Base-by-base conservation (phyloP, 2,797 vertebrate species). In the Carcharodon carcharias region DNA sequence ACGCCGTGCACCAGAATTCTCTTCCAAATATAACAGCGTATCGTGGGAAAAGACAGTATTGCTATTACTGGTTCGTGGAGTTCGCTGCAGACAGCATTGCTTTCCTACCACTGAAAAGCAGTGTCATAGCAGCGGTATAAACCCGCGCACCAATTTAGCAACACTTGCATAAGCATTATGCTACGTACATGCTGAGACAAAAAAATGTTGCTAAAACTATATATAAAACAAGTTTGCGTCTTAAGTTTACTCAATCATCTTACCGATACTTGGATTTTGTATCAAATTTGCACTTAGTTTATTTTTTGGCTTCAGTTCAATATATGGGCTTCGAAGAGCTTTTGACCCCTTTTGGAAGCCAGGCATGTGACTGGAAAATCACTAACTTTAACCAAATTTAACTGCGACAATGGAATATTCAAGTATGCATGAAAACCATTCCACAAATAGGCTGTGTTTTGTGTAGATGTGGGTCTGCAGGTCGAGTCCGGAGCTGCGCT, bases 11-110 rank as follows among this genome's bases (percentile, higher is more conserved):
- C 18, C 94, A 56, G 94, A 73, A 71, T 95, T n/a, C 69, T 35
- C 45, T 50, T 56, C 94, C 50, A 73, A 73, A 95, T n/a, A 95
- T 77, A 95, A 95, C 93, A 67, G n/a, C n/a, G 61, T 56, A 95
- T 58, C 69, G 94, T 77, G 94, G 69, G 69, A 95, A 95, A 77
- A 73, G 67, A 26, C 94, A 71, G 40, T n/a, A 50, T 35, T 54
- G 69, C 65, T 95, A 18, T 95, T 67, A 95, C 94, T 73, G 18
- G 61, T 65, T 89, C 40, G n/a, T 95, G 65, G 50, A 71, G 18
- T 95, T 95, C 58, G 69, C 93, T 67, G 93, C 93, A 95, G 23
- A 21, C 69, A 9, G 67, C 35, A 73, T 67, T 73, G 94, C 65
- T 71, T 95, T 56, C 45, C 94, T 35, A 9, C 28, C 56, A 56